Base-by-base conservation (phyloP, 2,797 vertebrate genomes). In the Orientallactaga sibirica region DNA sequence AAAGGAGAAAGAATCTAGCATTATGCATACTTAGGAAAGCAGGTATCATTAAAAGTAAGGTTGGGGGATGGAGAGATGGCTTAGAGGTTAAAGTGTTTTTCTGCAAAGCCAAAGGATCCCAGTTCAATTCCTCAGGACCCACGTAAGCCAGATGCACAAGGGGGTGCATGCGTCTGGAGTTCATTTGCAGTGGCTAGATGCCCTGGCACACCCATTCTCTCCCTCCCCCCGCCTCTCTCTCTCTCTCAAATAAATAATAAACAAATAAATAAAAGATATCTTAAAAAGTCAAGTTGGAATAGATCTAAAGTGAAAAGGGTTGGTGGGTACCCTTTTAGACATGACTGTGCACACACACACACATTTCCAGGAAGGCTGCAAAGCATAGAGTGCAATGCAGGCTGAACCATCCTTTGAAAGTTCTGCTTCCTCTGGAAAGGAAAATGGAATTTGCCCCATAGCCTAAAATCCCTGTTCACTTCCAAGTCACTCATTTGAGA, bases 391-490 rank as follows among this genome's bases (percentile, higher is more conserved):
- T 1, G 0, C 66, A 52, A 18, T 2, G 43, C 22, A 81, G 73
- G 24, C 22, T 27, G n/a, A 79, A n/a, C 77, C 61, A 75, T 33
- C 75, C 86, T 88, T 87, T 67, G 67, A 61, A 92, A 90, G 25
- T 24, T 70, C 79, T 77, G 25, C 16, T 88, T 33, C 22, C 48
- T 90, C 85, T 92, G 61, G 68, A 91, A 86, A 18, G 80, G n/a
- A 29, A 95, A 70, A 81, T 61, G 52, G 76, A 74, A 92, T 91
- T 91, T 86, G 22, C 73, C 62, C 73, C 5, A 25, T 25, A 82
- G 64, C 48, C 73, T 92, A 79, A 96, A 84, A 77, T 29, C 76
- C 52, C 27, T 75, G 52, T 52, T 89, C 48, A 64, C 16, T 48
- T 88, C n/a, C 7, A 24, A 66, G 14, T 52, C 58, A 29, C 25